These are phyloP conservation scores for Zaprionus inermis DNA, from an alignment of 1,140 invertebrate species.

Conservation along the genomic window DNA sequence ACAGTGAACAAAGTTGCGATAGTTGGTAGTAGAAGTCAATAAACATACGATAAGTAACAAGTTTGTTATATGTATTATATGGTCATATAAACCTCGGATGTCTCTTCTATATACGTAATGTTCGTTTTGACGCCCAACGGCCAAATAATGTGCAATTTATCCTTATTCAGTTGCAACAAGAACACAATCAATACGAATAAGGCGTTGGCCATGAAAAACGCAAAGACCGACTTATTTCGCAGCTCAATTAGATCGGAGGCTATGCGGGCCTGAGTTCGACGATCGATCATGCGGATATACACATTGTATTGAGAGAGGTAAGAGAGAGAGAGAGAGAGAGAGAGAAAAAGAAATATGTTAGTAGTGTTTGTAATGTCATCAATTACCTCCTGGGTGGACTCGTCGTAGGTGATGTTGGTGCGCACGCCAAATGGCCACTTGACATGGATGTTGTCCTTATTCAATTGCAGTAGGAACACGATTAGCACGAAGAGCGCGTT, in stretches of 20 bases:
- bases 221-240: slow-evolving; percentile 98
- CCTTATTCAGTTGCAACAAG: slow-evolving; percentile 98
- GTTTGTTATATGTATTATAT: slow-evolving; percentile 20
- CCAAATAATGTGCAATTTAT: slow-evolving; percentile 97
- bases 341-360: slow-evolving; percentile 70
- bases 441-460: slow-evolving; percentile 96
- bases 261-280: slow-evolving; percentile 90
- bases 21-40: slow-evolving; percentile 39
- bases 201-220: slow-evolving; percentile 99
- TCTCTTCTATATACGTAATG: slow-evolving; percentile 96
- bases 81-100: slow-evolving; percentile 89
- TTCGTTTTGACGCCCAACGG: slow-evolving; percentile 97
- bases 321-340: slow-evolving; percentile 47
- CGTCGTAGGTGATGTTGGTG: slow-evolving; percentile 96
- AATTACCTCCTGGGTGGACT: slow-evolving; percentile 94
- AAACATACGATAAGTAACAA: slow-evolving; percentile 38
- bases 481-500: slow-evolving; percentile 99
- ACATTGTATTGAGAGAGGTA: slow-evolving; percentile 16
- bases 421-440: slow-evolving; percentile 97
- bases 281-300: slow-evolving; percentile 22
- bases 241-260: slow-evolving; percentile 95
- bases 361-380: slow-evolving; percentile 62
- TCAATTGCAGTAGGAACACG: slow-evolving; percentile 98
- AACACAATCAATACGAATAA: slow-evolving; percentile 99
- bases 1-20: slow-evolving; percentile 24